These are phyloP conservation scores for Silvanus unidentatus DNA, from an alignment of 2,888 invertebrate genomes.

Conservation along the genomic window DNA sequence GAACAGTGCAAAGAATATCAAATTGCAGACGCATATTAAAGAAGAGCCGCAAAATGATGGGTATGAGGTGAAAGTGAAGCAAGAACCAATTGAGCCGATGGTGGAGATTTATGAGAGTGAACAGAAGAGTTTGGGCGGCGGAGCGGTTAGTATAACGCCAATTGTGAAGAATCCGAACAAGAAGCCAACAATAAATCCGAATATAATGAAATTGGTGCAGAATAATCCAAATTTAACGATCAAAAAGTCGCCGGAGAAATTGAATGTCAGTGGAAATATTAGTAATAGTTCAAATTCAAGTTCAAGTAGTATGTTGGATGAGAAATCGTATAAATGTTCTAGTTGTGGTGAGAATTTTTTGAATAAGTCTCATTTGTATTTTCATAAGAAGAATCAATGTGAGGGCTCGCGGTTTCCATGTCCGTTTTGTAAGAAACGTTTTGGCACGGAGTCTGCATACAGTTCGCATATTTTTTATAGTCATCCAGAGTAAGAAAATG, in stretches of 20 bases:
- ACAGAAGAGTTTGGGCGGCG: slow-evolving; percentile 23
- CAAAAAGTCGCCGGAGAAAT: slow-evolving; percentile 23
- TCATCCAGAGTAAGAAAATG: slow-evolving; percentile 41
- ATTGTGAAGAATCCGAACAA: slow-evolving; percentile 37
- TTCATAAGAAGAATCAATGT: slow-evolving; percentile 46
- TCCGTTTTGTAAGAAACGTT: slow-evolving; percentile 46
- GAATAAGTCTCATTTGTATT: slow-evolving; percentile 45
- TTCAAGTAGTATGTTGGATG: slow-evolving; percentile 15
- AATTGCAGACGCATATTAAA: slow-evolving; percentile 13
- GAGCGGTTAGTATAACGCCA: slow-evolving; percentile 42
- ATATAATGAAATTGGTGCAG: slow-evolving; percentile 42
- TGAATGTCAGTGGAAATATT: neutral
- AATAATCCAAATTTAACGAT: slow-evolving; percentile 44
- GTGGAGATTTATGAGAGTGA: slow-evolving; percentile 43
- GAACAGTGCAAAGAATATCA: slow-evolving; percentile 9
- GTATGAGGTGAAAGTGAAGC: slow-evolving; percentile 28
- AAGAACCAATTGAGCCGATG: slow-evolving; percentile 42
- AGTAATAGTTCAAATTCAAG: neutral
- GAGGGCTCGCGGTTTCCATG: slow-evolving; percentile 45
- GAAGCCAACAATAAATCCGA: slow-evolving; percentile 35
- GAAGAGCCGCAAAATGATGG: neutral
- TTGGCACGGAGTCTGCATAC: slow-evolving; percentile 46
- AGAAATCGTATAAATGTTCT: slow-evolving; percentile 42
- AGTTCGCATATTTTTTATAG: slow-evolving; percentile 47
- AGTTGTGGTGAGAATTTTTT: slow-evolving; percentile 44